Percentiles rank a stretch among this genome's conserved stretches.
Conservation (phyloP, 2,113 vertebrate genomes). For the Poeciliopsis occidentalis region DNA sequence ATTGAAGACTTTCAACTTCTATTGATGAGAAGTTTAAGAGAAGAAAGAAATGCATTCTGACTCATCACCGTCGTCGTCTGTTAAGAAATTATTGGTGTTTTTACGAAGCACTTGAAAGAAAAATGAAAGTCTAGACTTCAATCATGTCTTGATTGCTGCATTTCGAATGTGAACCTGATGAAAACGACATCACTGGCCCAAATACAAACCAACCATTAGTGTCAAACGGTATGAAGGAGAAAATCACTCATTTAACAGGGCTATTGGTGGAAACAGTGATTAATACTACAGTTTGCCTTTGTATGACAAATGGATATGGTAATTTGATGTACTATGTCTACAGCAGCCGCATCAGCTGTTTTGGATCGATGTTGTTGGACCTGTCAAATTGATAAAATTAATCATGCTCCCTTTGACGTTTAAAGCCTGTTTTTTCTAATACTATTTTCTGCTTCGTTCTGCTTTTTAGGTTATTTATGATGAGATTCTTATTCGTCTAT, state of each 20-base stretch:
- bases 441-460: constrained; percentile 8
- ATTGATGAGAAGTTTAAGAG: background rate
- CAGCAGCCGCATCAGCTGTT: background rate
- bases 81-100: background rate
- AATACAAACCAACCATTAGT: background rate
- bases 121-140: background rate
- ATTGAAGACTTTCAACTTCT: constrained; percentile 7
- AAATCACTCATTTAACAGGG: background rate
- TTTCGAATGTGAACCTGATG: background rate
- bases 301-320: background rate
- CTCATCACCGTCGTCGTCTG: background rate
- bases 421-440: background rate
- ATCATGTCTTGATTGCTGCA: constrained; percentile 10
- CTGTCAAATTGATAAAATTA: background rate
- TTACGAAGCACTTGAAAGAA: background rate
- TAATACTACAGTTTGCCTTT: background rate
- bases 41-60: background rate
- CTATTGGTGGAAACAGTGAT: background rate
- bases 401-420: background rate
- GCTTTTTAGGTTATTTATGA: constrained; percentile 16
- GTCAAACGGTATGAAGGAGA: background rate
- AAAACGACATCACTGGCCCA: background rate
- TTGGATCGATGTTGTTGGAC: constrained; percentile 5
- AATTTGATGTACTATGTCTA: background rate
- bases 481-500: background rate